A percentile compares a stretch with the other conserved stretches of the same genome.
phyloP scores from a whole-genome alignment of 2,113 vertebrate species.

The Eubucco bourcierii region DNA sequence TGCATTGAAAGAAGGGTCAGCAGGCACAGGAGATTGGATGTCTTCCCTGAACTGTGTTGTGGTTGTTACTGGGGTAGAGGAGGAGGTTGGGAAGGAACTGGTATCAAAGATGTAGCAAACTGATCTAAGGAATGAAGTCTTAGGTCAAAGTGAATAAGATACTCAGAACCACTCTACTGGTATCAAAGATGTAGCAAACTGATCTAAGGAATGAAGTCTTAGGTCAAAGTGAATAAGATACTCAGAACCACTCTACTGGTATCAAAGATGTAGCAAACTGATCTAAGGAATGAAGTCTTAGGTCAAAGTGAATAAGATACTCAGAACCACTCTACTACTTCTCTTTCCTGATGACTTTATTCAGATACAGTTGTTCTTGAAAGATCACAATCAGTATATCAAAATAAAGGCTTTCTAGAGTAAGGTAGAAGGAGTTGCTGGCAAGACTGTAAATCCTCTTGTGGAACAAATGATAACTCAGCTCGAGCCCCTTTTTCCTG shows the following conservation, averaged over 20 bases:
- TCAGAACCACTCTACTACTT: neutral
- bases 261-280: slow-evolving; percentile 1
- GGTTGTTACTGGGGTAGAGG: neutral
- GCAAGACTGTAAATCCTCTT: slow-evolving; percentile 76
- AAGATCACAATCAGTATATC: slow-evolving; percentile 73
- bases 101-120: slow-evolving; percentile 1
- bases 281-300: neutral
- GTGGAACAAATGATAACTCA: slow-evolving; percentile 75
- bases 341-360: slow-evolving; percentile 39
- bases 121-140: no score
- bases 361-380: slow-evolving; percentile 72
- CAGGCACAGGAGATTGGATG: neutral
- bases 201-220: no score
- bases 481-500: slow-evolving; percentile 73
- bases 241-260: no score
- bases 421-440: slow-evolving; percentile 71
- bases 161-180: no score
- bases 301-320: slow-evolving; percentile 45
- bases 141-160: no score
- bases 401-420: slow-evolving; percentile 73
- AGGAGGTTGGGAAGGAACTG: neutral
- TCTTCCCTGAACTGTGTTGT: neutral
- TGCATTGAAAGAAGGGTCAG: neutral
- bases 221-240: no score
- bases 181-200: slow-evolving; percentile 1